These are phyloP conservation scores for Arenaria interpres DNA, from an alignment of 2,113 vertebrate species.

Conservation along the genomic window DNA sequence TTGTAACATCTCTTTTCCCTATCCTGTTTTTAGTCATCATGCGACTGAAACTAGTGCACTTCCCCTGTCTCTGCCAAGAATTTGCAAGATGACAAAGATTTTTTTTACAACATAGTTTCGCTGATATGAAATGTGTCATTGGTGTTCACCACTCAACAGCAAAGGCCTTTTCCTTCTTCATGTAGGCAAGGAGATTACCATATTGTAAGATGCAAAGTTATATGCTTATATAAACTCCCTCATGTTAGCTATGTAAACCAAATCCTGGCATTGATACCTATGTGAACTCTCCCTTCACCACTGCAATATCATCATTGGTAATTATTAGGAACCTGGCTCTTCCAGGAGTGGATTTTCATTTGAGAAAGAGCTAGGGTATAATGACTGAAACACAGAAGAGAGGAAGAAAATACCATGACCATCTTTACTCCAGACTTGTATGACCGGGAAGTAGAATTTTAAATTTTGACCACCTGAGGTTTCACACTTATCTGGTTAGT, in stretches of 20 bases:
- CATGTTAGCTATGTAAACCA: not conserved
- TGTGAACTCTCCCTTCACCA: not conserved
- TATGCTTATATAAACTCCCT: not conserved
- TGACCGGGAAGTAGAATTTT: not conserved
- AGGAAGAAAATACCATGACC: not conserved
- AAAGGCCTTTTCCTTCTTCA: not conserved
- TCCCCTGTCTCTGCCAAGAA: not conserved
- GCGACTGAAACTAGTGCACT: not conserved
- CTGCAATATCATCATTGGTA: not conserved
- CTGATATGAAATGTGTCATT: not conserved
- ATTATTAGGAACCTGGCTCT: not conserved
- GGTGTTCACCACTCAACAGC: not conserved
- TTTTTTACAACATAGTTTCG: not conserved
- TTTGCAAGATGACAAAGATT: not conserved
- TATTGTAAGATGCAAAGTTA: not conserved
- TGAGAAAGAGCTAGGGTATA: not conserved
- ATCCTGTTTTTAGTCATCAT: not conserved
- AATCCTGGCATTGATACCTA: not conserved
- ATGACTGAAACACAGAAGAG: not conserved
- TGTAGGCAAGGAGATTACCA: not conserved
- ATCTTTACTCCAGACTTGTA: not conserved
- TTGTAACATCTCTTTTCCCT: not conserved
- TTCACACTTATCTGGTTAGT: not conserved
- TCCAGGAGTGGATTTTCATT: not conserved
- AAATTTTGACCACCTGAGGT: not conserved